phyloP scores from a whole-genome alignment of 2,797 vertebrate genomes.

The Xerus rutilus region DNA sequence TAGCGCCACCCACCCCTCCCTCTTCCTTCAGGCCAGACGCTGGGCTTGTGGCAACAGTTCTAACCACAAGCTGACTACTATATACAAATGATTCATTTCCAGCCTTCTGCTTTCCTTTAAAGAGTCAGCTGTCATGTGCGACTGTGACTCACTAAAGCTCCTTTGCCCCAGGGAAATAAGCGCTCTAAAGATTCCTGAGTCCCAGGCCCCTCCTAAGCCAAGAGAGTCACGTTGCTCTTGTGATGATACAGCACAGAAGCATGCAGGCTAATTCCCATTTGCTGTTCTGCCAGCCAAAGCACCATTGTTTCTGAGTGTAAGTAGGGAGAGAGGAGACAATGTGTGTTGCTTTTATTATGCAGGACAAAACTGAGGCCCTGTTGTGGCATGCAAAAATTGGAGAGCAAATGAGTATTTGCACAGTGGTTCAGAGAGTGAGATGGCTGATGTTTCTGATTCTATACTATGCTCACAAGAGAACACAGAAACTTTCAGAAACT shows the following conservation, averaged over 20 bases:
- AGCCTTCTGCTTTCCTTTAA: slow-evolving; percentile 55
- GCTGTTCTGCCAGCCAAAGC: neutral
- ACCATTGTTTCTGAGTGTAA: neutral
- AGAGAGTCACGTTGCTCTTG: neutral
- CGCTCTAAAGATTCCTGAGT: slow-evolving; percentile 17
- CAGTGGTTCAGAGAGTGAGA: neutral
- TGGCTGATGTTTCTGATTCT: neutral
- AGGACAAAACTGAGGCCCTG: neutral
- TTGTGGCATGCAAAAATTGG: neutral
- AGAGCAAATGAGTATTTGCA: neutral
- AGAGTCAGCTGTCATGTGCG: slow-evolving; percentile 44
- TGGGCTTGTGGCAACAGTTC: neutral
- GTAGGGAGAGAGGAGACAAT: neutral
- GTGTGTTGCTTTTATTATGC: neutral
- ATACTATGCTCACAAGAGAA: neutral
- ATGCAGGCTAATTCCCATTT: neutral
- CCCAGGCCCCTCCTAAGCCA: slow-evolving; percentile 42
- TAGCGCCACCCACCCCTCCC: neutral
- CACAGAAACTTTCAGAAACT: neutral
- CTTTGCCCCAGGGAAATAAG: slow-evolving; percentile 29
- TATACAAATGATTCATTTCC: slow-evolving; percentile 62
- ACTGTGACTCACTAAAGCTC: slow-evolving; percentile 46
- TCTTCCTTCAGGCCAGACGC: neutral
- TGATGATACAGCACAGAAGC: neutral
- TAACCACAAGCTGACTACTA: neutral